These are phyloP conservation scores for Eutrigla gurnardus DNA, from an alignment of 2,797 vertebrate genomes.

Conservation along the genomic window DNA sequence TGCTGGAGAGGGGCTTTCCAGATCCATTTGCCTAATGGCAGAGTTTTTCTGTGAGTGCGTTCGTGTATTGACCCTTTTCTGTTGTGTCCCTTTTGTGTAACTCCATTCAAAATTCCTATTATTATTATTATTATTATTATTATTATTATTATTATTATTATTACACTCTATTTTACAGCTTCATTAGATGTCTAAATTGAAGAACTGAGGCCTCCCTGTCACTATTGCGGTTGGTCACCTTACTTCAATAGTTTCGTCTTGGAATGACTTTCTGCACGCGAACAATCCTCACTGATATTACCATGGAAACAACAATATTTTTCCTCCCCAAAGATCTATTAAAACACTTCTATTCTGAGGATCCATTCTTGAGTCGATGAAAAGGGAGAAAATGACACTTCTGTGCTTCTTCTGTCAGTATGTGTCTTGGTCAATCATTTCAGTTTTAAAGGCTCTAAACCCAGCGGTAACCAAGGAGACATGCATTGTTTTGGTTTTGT, in stretches of 20 bases:
- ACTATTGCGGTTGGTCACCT: slow-evolving; percentile 41
- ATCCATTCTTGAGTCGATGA: slow-evolving; percentile 64
- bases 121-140: slow-evolving; percentile 12
- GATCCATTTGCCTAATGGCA: slow-evolving; percentile 76
- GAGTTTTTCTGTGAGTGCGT: slow-evolving; percentile 31
- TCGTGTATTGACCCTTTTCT: slow-evolving; percentile 34
- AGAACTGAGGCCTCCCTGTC: not conserved
- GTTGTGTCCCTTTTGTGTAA: slow-evolving; percentile 16
- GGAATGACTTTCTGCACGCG: slow-evolving; percentile 43
- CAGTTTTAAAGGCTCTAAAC: slow-evolving; percentile 24
- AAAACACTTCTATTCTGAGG: slow-evolving; percentile 68
- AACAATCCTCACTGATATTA: slow-evolving; percentile 69
- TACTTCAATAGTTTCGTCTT: slow-evolving; percentile 69
- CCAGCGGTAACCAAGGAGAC: not conserved
- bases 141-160: slow-evolving; percentile 14
- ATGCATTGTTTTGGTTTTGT: too few species aligned
- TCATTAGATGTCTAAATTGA: slow-evolving; percentile 37
- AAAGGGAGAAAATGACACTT: slow-evolving; percentile 59
- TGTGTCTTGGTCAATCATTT: slow-evolving; percentile 51
- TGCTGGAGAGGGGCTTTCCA: slow-evolving; percentile 72
- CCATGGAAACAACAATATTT: slow-evolving; percentile 82
- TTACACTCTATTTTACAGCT: slow-evolving; percentile 15
- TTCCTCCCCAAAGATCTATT: slow-evolving; percentile 64
- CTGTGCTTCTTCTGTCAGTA: slow-evolving; percentile 34
- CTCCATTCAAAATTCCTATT: slow-evolving; percentile 22